Conservation (phyloP, 2,797 vertebrate genomes). For the Scolopax bukidnonensis region DNA sequence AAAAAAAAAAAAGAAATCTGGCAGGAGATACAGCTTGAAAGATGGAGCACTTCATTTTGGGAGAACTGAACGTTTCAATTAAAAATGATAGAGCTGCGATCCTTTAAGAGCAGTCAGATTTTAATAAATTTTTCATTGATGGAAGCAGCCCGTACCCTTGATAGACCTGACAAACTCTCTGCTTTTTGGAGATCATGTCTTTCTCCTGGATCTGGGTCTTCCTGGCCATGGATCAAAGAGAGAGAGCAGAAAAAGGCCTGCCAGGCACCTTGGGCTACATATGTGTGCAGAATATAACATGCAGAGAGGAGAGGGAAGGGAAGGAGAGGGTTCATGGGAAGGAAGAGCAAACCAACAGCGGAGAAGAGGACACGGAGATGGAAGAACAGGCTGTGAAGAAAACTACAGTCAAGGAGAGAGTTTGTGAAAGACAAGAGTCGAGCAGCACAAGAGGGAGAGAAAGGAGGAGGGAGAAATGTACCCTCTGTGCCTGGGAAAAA, state of each 20-base stretch:
- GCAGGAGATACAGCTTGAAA: conserved; percentile 53
- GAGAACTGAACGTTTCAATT: conserved; percentile 74
- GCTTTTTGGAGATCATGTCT: conserved; percentile 31
- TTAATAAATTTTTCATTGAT: conserved; percentile 73
- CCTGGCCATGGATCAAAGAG: conserved; percentile 6
- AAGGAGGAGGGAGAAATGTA: neutral
- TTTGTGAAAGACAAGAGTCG: conserved; percentile 34
- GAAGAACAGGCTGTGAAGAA: neutral
- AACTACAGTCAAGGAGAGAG: conserved; percentile 18
- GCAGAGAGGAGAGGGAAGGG: neutral
- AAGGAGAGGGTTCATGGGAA: neutral
- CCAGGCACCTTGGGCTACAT: conserved; percentile 52
- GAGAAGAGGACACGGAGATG: neutral
- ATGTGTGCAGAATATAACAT: neutral
- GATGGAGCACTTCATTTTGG: conserved; percentile 72
- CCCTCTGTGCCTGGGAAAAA: conserved; percentile 37
- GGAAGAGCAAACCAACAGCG: neutral
- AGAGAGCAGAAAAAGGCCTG: conserved; percentile 23
- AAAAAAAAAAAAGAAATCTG: conserved; percentile 41
- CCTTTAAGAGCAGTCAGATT: conserved; percentile 74
- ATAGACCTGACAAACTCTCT: conserved; percentile 62
- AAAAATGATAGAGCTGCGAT: conserved; percentile 71
- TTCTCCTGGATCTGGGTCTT: conserved; percentile 24
- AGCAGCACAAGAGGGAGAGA: neutral
- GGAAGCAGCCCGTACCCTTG: conserved; percentile 58